Percentiles rank a stretch among this genome's conserved stretches.
These are phyloP conservation scores for Oplegnathus fasciatus DNA, from an alignment of 2,113 vertebrate genomes.

Conservation along the genomic window DNA sequence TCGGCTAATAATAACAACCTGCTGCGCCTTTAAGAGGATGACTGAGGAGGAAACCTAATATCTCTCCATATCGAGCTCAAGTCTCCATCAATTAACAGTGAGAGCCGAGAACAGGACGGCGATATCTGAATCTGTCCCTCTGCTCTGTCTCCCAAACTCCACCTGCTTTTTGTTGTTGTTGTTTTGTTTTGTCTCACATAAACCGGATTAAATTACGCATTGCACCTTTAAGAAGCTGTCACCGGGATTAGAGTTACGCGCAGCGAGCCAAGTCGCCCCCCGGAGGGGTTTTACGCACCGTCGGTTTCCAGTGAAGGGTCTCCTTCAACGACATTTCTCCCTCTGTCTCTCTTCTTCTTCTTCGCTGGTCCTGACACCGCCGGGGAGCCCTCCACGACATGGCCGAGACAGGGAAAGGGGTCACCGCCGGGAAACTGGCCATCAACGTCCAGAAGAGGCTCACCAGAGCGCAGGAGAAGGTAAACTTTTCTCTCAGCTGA, in stretches of 20 bases:
- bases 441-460: slow-evolving; percentile 97
- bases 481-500: slow-evolving; percentile 60
- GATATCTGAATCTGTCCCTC: not conserved
- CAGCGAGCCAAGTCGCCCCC: slow-evolving; percentile 18
- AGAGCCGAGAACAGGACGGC: slow-evolving; percentile 14
- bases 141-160: not conserved
- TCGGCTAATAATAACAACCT: slow-evolving; percentile 76
- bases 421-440: slow-evolving; percentile 95
- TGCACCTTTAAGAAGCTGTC: slow-evolving; percentile 79
- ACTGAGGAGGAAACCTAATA: slow-evolving; percentile 68
- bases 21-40: slow-evolving; percentile 83
- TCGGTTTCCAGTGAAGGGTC: slow-evolving; percentile 28
- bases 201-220: slow-evolving; percentile 63
- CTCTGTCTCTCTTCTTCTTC: not conserved
- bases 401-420: slow-evolving; percentile 96
- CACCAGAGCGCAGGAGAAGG: slow-evolving; percentile 97
- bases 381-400: slow-evolving; percentile 79
- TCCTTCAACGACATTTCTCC: slow-evolving; percentile 17
- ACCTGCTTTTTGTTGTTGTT: not conserved
- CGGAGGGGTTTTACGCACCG: slow-evolving; percentile 64
- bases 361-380: slow-evolving; percentile 25
- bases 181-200: not conserved
- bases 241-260: slow-evolving; percentile 73
- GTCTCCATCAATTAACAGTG: slow-evolving; percentile 66
- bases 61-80: slow-evolving; percentile 52